Evolutionary conservation across 2,888 invertebrate species (phyloP).

Genomic region (Mallateleia sp.): DNA sequence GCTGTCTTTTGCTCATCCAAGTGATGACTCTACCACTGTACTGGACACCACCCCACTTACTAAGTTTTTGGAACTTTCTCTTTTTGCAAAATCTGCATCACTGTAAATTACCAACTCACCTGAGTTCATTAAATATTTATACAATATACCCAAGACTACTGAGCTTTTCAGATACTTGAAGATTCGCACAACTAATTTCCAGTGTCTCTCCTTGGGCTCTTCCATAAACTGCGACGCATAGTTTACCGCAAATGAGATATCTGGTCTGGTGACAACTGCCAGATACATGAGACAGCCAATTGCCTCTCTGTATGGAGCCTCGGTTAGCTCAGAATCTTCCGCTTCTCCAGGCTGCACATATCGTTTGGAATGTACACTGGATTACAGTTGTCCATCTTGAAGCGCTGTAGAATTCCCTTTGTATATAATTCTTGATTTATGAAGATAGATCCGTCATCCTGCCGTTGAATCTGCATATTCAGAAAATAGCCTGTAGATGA

Average conservation of each 20-base stretch:
- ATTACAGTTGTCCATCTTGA: conserved; percentile 29
- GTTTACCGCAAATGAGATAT: conserved; percentile 38
- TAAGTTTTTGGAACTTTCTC: conserved; percentile 14
- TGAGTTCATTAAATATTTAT: not conserved
- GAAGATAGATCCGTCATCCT: conserved; percentile 34
- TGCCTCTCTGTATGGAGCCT: conserved; percentile 48
- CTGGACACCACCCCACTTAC: conserved; percentile 30
- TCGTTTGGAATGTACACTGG: conserved; percentile 32
- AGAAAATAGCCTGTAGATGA: conserved; percentile 45
- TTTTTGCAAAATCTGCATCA: conserved; percentile 52
- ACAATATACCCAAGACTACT: conserved; percentile 6
- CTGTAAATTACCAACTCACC: conserved; percentile 24
- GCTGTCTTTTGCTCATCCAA: conserved; percentile 39
- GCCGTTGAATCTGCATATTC: conserved; percentile 48
- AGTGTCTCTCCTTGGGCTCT: conserved; percentile 38
- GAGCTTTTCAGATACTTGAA: conserved; percentile 20
- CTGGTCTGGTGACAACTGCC: conserved; percentile 36
- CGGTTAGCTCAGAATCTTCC: not conserved
- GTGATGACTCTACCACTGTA: conserved; percentile 34
- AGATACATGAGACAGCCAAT: conserved; percentile 58
- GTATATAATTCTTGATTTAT: conserved; percentile 16
- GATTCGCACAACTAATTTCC: conserved; percentile 28
- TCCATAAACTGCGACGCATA: conserved; percentile 34
- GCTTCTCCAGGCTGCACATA: conserved; percentile 27
- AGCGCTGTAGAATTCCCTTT: conserved; percentile 11